Evolutionary conservation across 2,797 vertebrate genomes (phyloP).

Genomic region (Bradypodion ventrale): DNA sequence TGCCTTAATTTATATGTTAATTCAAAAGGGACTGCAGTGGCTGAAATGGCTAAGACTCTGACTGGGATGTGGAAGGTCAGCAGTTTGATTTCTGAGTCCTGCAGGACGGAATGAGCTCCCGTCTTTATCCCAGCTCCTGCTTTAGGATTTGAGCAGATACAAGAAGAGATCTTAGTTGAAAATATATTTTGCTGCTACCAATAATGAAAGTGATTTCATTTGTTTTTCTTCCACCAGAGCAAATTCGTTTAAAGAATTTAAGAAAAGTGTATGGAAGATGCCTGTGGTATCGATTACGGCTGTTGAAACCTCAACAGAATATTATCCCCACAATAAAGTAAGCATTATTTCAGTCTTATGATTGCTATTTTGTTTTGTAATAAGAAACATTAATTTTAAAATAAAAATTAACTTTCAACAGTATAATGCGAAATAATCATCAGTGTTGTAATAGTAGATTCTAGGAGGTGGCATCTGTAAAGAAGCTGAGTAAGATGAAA

Average conservation of each 20-base stretch:
- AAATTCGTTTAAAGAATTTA: slow-evolving; percentile 95
- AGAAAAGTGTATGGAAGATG: slow-evolving; percentile 95
- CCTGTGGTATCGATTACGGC: slow-evolving; percentile 93
- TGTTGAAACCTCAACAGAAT: slow-evolving; percentile 96
- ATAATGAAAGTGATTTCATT: slow-evolving; percentile 13
- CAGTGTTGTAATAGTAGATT: neutral
- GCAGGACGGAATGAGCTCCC: no score
- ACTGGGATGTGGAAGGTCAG: no score
- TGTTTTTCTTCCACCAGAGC: slow-evolving; percentile 78
- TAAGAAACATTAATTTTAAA: neutral
- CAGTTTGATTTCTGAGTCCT: no score
- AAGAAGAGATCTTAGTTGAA: neutral
- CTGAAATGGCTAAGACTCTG: no score
- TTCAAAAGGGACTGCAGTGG: no score
- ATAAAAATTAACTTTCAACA: neutral
- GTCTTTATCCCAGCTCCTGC: no score
- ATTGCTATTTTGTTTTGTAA: neutral
- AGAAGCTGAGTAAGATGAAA: neutral
- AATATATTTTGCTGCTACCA: neutral
- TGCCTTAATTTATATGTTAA: neutral
- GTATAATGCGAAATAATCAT: neutral
- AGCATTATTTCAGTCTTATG: slow-evolving; percentile 62
- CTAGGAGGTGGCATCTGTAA: neutral
- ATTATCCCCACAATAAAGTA: slow-evolving; percentile 95
- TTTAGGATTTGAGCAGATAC: neutral